phyloP scores from a whole-genome alignment of 2,113 vertebrate species.

The Tupaia tana region DNA sequence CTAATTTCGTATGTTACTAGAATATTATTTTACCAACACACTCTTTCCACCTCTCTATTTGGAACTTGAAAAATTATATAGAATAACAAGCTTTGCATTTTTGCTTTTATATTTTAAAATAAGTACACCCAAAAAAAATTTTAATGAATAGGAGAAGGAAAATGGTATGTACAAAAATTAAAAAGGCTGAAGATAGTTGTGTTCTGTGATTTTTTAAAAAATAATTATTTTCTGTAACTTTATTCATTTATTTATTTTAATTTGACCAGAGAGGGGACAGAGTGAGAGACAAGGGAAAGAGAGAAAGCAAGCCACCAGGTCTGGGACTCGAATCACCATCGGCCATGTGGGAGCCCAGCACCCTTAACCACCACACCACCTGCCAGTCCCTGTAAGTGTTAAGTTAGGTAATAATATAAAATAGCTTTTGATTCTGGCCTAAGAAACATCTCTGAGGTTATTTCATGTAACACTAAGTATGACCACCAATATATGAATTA shows the following conservation, averaged over 20 bases:
- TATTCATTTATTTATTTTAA: too few species aligned
- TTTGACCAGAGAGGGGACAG: too few species aligned
- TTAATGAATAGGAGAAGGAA: conserved; percentile 28
- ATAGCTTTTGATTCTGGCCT: not conserved
- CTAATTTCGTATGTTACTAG: conserved; percentile 87
- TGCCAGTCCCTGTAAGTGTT: not conserved
- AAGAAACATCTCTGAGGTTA: not conserved
- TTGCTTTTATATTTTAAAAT: conserved; percentile 47
- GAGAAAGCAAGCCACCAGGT: too few species aligned
- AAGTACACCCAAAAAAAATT: not conserved
- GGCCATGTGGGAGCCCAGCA: too few species aligned
- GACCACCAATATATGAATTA: not conserved
- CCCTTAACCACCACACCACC: too few species aligned
- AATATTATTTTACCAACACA: conserved; percentile 62
- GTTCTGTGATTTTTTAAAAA: not conserved
- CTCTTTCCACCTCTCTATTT: conserved; percentile 22
- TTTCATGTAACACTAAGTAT: not conserved
- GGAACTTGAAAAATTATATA: conserved; percentile 49
- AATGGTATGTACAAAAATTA: not conserved
- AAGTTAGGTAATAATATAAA: not conserved
- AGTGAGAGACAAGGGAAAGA: too few species aligned
- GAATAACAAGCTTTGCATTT: conserved; percentile 1
- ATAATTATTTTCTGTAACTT: too few species aligned
- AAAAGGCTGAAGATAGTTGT: not conserved
- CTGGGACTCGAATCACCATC: too few species aligned